Evolutionary conservation across 2,113 vertebrate species (phyloP), one percentile per base, ranked within the genome.

Genomic region (Dicaeum eximium): DNA sequence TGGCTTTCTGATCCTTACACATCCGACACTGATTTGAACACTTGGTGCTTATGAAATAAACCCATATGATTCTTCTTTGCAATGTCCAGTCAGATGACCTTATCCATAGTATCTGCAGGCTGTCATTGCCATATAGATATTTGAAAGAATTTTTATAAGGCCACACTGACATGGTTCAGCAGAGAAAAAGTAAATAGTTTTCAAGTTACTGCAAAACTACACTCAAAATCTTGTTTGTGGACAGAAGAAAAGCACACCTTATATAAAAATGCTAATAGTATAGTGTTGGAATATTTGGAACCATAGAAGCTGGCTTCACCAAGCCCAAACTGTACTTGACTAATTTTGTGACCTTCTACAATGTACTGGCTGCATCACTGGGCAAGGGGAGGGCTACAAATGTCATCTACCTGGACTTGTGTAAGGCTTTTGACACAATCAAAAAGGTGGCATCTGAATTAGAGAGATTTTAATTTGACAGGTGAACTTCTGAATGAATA

Each of bases 1-100:
- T 33, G 7, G 3, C 7, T 80, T 80, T 80, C 28, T 64, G 28
- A 38, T 67, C 27, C 58, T 44, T 66, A 21, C 10, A 17, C 1
- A 3, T 48, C 28, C 1, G 0, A n/a, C 12, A 69, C 1, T 35
- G 31, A 58, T 64, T 54, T 3, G 3, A 73, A 48, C 16, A 17
- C 74, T 38, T 60, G 7, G 6, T 35, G 20, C 10, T 48, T 44
- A 25, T 13, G 23, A 78, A 89, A 77, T 35, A 50, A 75, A 50
- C 6, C 2, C 16, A 11, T 27, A 4, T 22, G 3, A 37, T 74
- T 62, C 31, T 35, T 66, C 15, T 71, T 66, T 48, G 15, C 4
- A 27, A 3, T 1, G 1, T 38, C 20, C 30, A 44, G 20, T 48
- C 24, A 54, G 15, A n/a, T 53, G 11, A 62, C 13, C 9, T 64